phyloP scores from a whole-genome alignment of 2,797 vertebrate species.

The Hydrolagus colliei region DNA sequence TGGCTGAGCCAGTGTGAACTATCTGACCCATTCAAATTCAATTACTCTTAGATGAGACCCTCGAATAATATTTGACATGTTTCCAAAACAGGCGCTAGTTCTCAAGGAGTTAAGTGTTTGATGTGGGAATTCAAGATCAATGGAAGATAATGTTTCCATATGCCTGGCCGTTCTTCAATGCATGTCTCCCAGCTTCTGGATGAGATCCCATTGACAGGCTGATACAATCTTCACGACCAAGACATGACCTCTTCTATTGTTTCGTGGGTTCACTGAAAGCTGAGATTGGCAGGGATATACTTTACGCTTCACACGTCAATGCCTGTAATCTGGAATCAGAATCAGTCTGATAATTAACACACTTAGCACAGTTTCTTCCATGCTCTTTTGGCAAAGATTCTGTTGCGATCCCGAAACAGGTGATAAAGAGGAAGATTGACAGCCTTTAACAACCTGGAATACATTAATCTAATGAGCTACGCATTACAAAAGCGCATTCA shows the following conservation, averaged over 20 bases:
- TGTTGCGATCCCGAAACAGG: slow-evolving; percentile 22
- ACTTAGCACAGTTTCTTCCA: slow-evolving; percentile 25
- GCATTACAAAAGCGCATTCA: neutral
- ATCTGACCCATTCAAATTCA: too few relatives aligned
- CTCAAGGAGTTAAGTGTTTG: neutral
- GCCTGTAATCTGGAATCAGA: slow-evolving; percentile 29
- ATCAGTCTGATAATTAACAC: slow-evolving; percentile 32
- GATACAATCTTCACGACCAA: slow-evolving; percentile 8
- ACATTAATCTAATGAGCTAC: slow-evolving; percentile 27
- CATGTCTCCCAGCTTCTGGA: neutral
- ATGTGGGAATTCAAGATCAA: neutral
- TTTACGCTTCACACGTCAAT: slow-evolving; percentile 9
- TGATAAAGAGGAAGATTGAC: slow-evolving; percentile 29
- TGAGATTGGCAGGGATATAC: slow-evolving; percentile 7
- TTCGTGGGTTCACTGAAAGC: neutral
- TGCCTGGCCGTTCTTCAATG: neutral
- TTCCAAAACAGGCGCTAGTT: neutral
- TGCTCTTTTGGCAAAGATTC: slow-evolving; percentile 30
- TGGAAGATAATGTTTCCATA: neutral
- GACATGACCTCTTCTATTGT: slow-evolving; percentile 10
- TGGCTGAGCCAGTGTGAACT: too few relatives aligned
- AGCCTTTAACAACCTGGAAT: slow-evolving; percentile 28
- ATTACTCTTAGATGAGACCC: too few relatives aligned
- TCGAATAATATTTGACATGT: neutral
- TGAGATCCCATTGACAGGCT: slow-evolving; percentile 12